Evolutionary conservation across 2,797 vertebrate species (phyloP), one percentile per base, ranked within the genome.

Genomic region (Myotis planiceps): DNA sequence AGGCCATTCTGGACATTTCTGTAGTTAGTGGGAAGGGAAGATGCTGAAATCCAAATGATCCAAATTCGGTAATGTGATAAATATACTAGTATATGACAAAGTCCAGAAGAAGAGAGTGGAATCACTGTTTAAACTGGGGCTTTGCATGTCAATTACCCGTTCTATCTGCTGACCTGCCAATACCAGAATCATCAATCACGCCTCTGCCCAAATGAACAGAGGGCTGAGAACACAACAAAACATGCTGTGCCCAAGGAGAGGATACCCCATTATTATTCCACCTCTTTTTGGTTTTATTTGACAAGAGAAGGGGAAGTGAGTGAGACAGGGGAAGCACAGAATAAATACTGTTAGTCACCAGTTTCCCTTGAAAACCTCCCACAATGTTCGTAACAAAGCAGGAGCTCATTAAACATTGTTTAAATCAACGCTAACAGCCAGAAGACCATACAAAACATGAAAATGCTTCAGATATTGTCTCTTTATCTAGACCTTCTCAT

Each of bases 121-220:
- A 76, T 39, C 6, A 80, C 19, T 88, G 79, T 93, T 85, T 83
- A 55, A 83, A 87, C 37, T 4, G 2, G 88, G 12, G 94, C 51
- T 90, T 58, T 82, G 81, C 68, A 88, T 39, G 63, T 88, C 84
- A 39, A 42, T 92, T 76, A 65, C 34, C 39, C 49, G 84, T 53
- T 58, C 47, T 79, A 4, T 88, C 51, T 21, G 25, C 34, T 6
- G 39, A 90, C 39, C 87, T 96, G 90, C 60, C 93, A 90, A 81
- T 92, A 92, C 76, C 29, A 76, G 39, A 15, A 49, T 68, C 95
- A 94, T 97, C 96, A 96, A 92, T 96, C 97, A 94, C 0, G 51
- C 84, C 42, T 78, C 76, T 74, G 45, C 68, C 37, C 71, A 51
- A 42, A 49, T 60, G 79, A 83, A 79, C 37, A 39, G 55, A 45